Evolutionary conservation across 2,113 vertebrate species (phyloP), one percentile per base, ranked within the genome.

Genomic region (Garra rufa): DNA sequence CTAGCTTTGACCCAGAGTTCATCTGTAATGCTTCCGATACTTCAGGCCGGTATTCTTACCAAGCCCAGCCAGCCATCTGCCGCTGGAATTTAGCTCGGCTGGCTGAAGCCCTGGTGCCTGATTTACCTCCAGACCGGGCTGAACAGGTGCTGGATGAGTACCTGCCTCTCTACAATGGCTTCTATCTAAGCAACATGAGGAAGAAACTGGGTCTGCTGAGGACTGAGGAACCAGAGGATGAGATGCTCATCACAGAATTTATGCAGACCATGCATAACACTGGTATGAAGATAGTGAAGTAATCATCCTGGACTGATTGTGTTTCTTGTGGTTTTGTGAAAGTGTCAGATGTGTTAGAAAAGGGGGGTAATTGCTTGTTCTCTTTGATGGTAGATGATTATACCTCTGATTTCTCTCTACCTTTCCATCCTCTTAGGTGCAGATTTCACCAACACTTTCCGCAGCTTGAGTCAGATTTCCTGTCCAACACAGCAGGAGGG

Each of bases 391-490:
- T 55, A 55, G 7, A 55, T 55, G 52, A 55, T n/a, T 55, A n/a
- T 55, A 55, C 19, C 2, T 61, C 4, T 44, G 28, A 9, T 41
- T 15, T 77, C 52, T 13, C 57, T 30, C 3, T 50, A 4, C 15
- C 24, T 61, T 14, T 80, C 8, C 46, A 28, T 61, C n/a, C n/a
- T 28, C 14, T 88, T 89, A 99, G 98, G 97, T 59, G 96, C 96
- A 0, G 98, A 99, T 89, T 99, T 99, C 90, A 98, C 98, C 30
- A 99, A 99, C 92, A 95, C 95, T 13, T 99, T 99, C 92, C 94
- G 88, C 70, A 91, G 94, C 85, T 93, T 99, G 88, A 97, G 96
- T 90, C 93, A 94, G 70, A 96, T 96, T 87, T 92, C 93, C 1
- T 92, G 89, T 81, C 93, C 93, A 15, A 46, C 71, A 0, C 91